Evolutionary conservation across 1,140 invertebrate species (phyloP).

Genomic region (Euborellia annulipes): DNA sequence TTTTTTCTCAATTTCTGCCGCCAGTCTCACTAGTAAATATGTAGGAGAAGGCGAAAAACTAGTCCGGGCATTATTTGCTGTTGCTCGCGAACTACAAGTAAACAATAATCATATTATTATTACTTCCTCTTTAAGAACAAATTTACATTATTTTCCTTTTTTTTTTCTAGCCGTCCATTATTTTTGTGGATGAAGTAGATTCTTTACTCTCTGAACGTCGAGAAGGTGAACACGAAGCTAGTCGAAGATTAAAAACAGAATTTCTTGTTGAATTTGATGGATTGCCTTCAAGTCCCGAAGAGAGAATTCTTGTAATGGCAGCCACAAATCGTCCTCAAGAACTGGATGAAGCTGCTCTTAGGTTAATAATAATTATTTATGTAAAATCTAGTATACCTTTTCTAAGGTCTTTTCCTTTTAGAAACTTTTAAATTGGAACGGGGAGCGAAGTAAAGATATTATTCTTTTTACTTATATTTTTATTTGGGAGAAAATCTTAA

Average conservation of each 20-base stretch:
- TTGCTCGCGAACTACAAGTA: conserved; percentile 76
- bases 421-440: too few relatives aligned
- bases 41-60: conserved; percentile 97
- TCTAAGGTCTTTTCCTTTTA: too few relatives aligned
- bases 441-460: too few relatives aligned
- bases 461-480: too few relatives aligned
- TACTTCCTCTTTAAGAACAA: background rate
- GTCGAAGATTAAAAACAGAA: conserved; percentile 92
- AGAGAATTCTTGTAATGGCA: conserved; percentile 87
- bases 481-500: too few relatives aligned
- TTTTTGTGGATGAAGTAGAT: conserved; percentile 96
- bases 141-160: conserved; percentile 2
- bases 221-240: conserved; percentile 89
- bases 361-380: too few relatives aligned
- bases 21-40: conserved; percentile 95
- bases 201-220: conserved; percentile 80
- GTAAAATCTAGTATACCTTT: too few relatives aligned
- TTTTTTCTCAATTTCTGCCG: conserved; percentile 95
- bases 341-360: conserved; percentile 78
- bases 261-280: conserved; percentile 96
- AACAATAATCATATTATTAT: conserved; percentile 8
- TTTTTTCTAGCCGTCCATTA: conserved; percentile 58
- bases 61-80: conserved; percentile 85
- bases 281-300: conserved; percentile 64
- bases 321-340: conserved; percentile 94